A percentile compares a stretch with the other conserved stretches of the same genome.
These are phyloP conservation scores for Dolichotis patagonum DNA, from an alignment of 2,113 vertebrate species.

Conservation along the genomic window DNA sequence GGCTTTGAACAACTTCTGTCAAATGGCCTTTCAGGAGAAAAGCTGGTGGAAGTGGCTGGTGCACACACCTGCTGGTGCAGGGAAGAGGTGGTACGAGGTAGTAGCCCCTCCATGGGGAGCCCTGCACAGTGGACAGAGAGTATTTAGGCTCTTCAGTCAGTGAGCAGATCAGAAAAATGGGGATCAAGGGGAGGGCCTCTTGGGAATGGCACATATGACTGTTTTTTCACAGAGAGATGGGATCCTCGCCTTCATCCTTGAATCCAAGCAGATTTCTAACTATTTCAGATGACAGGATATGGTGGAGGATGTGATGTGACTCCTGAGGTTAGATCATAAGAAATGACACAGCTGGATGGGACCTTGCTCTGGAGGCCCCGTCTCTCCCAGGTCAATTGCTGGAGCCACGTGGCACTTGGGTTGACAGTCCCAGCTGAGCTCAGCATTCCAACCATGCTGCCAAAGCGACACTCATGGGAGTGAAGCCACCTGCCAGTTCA, in stretches of 20 bases:
- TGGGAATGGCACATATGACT: neutral
- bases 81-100: neutral
- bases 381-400: neutral
- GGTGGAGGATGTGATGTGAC: neutral
- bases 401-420: too few relatives aligned
- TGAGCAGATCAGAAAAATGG: neutral
- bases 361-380: neutral
- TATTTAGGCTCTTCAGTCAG: neutral
- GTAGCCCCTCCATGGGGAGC: neutral
- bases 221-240: neutral
- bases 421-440: neutral
- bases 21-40: neutral
- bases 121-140: neutral
- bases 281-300: neutral
- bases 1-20: neutral
- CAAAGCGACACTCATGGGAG: neutral
- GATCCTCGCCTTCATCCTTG: neutral
- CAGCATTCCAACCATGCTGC: neutral
- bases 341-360: neutral
- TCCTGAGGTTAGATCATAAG: neutral
- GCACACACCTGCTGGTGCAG: neutral
- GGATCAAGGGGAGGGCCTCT: neutral
- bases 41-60: neutral
- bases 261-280: neutral
- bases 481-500: neutral